Percentiles rank a stretch among this genome's conserved stretches.
Evolutionary conservation across 2,888 invertebrate species (phyloP).

Genomic region (Diarsia brunnea): DNA sequence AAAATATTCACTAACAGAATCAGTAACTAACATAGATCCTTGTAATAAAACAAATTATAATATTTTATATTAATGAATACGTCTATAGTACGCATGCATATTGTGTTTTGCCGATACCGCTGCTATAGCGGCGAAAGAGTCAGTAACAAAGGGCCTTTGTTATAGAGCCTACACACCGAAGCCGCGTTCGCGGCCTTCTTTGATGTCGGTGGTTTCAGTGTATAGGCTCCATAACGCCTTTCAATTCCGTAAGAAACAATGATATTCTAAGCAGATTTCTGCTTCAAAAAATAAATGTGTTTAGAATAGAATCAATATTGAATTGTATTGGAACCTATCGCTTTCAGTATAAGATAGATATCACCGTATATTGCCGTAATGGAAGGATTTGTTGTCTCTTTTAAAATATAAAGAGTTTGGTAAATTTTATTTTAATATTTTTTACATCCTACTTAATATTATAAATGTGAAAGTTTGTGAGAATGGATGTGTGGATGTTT

Average conservation of each 20-base stretch:
- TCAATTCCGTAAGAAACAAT: not conserved
- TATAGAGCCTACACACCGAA: too few species aligned
- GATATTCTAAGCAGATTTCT: not conserved
- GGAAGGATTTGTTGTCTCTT: not conserved
- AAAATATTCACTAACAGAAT: conserved; percentile 63
- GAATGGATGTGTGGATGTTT: too few species aligned
- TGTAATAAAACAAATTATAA: conserved; percentile 17
- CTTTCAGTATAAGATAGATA: not conserved
- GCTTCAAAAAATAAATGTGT: not conserved
- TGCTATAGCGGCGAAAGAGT: not conserved
- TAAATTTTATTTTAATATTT: not conserved
- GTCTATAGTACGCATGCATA: conserved; percentile 45
- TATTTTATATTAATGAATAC: conserved; percentile 10
- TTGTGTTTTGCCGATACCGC: conserved; percentile 15
- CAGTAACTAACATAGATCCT: conserved; percentile 36
- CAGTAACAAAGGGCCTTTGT: too few species aligned
- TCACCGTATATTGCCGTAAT: conserved; percentile 32
- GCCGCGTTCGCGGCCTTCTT: too few species aligned
- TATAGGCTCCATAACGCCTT: not conserved
- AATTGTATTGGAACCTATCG: not conserved
- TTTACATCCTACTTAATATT: too few species aligned
- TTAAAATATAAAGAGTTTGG: not conserved
- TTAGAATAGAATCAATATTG: conserved; percentile 20
- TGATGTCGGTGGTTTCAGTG: not conserved
- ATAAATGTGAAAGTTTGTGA: too few species aligned